These are phyloP conservation scores for Macropus fuliginosus DNA, from an alignment of 2,797 vertebrate species.

Conservation along the genomic window DNA sequence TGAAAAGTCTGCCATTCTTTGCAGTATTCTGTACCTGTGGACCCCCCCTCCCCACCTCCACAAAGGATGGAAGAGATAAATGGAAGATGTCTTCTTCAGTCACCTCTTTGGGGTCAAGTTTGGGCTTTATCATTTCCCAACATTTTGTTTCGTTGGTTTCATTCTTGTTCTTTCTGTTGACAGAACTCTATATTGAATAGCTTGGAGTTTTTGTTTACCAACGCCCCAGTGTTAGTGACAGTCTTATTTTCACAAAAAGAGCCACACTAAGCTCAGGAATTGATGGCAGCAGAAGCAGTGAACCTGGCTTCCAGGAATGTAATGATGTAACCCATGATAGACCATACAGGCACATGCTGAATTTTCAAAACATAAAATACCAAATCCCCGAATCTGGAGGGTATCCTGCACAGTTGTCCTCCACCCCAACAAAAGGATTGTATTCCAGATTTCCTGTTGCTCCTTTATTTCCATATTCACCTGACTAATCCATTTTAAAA, in stretches of 20 bases:
- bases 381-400: background rate
- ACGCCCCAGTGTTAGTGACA: background rate
- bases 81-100: background rate
- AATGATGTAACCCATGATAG: too few species aligned
- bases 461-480: background rate
- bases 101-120: background rate
- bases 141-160: background rate
- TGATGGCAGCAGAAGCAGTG: background rate
- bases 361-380: background rate
- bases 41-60: too few species aligned
- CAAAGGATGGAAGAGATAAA: background rate
- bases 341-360: background rate
- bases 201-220: background rate
- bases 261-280: background rate
- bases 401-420: background rate
- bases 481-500: background rate
- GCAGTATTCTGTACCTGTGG: too few species aligned
- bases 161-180: background rate
- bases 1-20: background rate
- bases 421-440: background rate
- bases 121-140: background rate
- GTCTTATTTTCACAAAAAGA: background rate
- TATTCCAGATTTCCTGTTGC: background rate
- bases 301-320: background rate
- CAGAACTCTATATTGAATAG: constrained; percentile 13